Conservation (phyloP, 2,113 vertebrate genomes). For the Xenopus borealis region DNA sequence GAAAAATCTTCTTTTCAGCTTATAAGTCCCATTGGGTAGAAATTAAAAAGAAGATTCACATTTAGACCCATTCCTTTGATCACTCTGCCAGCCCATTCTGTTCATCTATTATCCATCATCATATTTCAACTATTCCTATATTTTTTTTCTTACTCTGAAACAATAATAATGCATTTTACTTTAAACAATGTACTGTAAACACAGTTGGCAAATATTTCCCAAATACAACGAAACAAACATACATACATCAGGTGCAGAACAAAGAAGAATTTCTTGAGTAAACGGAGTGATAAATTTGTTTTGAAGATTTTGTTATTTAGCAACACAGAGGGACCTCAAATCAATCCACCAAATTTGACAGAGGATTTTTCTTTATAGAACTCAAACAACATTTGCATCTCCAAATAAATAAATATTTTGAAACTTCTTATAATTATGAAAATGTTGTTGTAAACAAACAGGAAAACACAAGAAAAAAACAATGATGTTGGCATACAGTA, state of each 20-base stretch:
- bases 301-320: constrained; percentile 29
- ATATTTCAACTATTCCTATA: too few species aligned
- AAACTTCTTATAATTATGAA: constrained; percentile 1
- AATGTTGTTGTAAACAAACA: background rate
- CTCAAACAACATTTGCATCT: background rate
- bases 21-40: too few species aligned
- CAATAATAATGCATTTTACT: too few species aligned
- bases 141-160: too few species aligned
- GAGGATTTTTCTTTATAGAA: constrained; percentile 15
- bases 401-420: background rate
- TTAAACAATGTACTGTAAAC: too few species aligned
- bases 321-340: background rate
- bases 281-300: constrained; percentile 15
- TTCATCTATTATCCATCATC: too few species aligned
- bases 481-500: too few species aligned
- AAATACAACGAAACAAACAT: constrained; percentile 21
- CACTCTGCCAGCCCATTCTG: too few species aligned
- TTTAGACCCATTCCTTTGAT: too few species aligned
- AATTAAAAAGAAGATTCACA: too few species aligned
- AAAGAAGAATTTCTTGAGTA: constrained; percentile 14
- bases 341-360: background rate
- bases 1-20: too few species aligned
- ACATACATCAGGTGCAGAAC: constrained; percentile 32
- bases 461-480: background rate
- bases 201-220: constrained; percentile 33